These are phyloP conservation scores for Bagarius yarrelli DNA, from an alignment of 2,113 vertebrate species.

Conservation along the genomic window DNA sequence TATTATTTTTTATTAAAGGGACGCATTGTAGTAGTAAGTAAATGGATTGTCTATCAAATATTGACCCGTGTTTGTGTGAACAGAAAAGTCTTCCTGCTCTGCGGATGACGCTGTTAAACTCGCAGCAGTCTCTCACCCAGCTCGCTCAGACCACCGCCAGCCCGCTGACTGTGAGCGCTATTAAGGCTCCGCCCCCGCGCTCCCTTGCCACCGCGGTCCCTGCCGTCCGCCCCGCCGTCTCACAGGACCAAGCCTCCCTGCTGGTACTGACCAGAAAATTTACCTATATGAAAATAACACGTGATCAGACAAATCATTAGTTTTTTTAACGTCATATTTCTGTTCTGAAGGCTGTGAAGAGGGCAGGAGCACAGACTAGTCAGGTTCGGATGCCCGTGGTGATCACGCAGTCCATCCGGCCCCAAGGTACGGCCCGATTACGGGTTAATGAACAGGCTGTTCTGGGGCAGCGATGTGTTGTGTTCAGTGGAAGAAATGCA, in stretches of 20 bases:
- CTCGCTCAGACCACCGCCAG: constrained; percentile 63
- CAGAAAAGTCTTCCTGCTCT: constrained; percentile 87
- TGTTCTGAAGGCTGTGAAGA: constrained; percentile 72
- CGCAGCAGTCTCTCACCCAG: constrained; percentile 78
- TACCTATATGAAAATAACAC: neutral
- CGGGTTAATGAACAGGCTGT: neutral
- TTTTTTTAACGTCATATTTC: neutral
- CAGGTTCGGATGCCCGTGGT: constrained; percentile 80
- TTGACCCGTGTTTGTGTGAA: neutral
- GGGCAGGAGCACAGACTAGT: constrained; percentile 66
- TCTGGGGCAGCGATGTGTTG: neutral
- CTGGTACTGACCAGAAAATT: constrained; percentile 62
- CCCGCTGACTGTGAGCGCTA: constrained; percentile 28
- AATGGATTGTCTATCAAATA: neutral
- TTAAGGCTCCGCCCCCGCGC: constrained; percentile 57
- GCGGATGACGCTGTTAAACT: constrained; percentile 81
- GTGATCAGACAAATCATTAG: neutral
- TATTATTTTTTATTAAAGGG: too few relatives aligned
- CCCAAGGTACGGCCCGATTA: constrained; percentile 68
- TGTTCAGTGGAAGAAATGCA: neutral
- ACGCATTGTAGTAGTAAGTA: neutral
- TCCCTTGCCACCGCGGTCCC: constrained; percentile 67
- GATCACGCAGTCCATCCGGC: constrained; percentile 78
- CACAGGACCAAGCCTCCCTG: constrained; percentile 64
- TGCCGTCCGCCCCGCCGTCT: constrained; percentile 71